A percentile compares a stretch with the other conserved stretches of the same genome.
phyloP scores from a whole-genome alignment of 1,140 invertebrate species.

The Anastrepha obliqua region DNA sequence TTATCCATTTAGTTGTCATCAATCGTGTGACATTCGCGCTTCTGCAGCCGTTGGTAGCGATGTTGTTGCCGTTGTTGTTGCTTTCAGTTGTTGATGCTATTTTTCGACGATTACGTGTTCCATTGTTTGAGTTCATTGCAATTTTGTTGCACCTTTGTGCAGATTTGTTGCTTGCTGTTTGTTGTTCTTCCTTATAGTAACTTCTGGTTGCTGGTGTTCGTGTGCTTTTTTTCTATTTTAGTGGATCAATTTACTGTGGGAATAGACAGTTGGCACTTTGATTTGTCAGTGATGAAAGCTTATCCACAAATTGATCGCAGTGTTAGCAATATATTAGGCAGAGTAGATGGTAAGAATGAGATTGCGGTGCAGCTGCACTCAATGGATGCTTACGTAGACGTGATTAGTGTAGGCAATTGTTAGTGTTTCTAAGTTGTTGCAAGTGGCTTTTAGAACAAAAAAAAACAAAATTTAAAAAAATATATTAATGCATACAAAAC shows the following conservation, averaged over 20 bases:
- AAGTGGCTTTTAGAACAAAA: not conserved
- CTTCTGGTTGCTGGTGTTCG: not conserved
- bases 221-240: not conserved
- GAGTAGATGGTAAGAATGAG: not conserved
- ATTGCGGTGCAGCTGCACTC: not conserved
- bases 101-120: constrained; percentile 23
- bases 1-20: constrained; percentile 41
- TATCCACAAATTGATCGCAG: constrained; percentile 9
- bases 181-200: not conserved
- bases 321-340: not conserved
- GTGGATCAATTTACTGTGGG: constrained; percentile 21
- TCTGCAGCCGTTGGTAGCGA: not conserved
- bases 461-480: not conserved
- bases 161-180: not conserved
- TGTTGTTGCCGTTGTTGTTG: not conserved
- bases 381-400: not conserved
- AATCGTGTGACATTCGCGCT: constrained; percentile 47
- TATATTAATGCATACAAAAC: no score
- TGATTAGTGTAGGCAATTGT: not conserved
- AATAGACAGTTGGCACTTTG: constrained; percentile 43
- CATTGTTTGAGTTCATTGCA: constrained; percentile 7
- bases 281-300: constrained; percentile 34
- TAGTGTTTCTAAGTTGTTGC: no score
- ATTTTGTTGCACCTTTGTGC: not conserved
- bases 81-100: not conserved